Evolutionary conservation across 2,888 invertebrate genomes (phyloP).

Genomic region (Trachelus iudaicus): DNA sequence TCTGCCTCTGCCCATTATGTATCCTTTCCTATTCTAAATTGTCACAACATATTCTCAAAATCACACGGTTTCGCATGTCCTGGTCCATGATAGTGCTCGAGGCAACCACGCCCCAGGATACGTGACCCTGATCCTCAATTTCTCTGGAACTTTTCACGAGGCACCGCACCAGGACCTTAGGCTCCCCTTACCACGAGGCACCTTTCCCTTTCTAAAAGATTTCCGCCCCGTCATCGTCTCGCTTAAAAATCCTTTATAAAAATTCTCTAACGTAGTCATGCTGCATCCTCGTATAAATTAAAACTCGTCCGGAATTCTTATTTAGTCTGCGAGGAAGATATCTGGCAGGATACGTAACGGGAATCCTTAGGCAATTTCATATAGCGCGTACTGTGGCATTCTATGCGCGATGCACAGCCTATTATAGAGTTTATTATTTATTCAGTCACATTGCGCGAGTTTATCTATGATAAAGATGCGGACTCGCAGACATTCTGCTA

Average conservation of each 20-base stretch:
- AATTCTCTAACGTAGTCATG: neutral
- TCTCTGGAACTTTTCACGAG: conserved; percentile 5
- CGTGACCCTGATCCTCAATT: neutral
- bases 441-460: neutral
- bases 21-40: neutral
- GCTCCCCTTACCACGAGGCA: conserved; percentile 11
- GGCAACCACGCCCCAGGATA: neutral
- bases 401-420: neutral
- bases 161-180: conserved; percentile 19
- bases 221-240: conserved; percentile 9
- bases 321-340: neutral
- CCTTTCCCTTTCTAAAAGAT: conserved; percentile 10
- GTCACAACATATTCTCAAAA: neutral
- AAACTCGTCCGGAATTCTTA: neutral
- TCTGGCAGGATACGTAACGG: neutral
- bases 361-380: neutral
- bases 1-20: conserved; percentile 23
- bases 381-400: neutral
- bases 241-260: conserved; percentile 4
- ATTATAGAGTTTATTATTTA: neutral
- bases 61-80: neutral
- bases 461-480: neutral
- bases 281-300: conserved; percentile 16
- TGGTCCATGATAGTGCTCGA: neutral
- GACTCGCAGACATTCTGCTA: neutral